phyloP scores from a whole-genome alignment of 2,888 invertebrate genomes.

The Eupithecia exiguata region DNA sequence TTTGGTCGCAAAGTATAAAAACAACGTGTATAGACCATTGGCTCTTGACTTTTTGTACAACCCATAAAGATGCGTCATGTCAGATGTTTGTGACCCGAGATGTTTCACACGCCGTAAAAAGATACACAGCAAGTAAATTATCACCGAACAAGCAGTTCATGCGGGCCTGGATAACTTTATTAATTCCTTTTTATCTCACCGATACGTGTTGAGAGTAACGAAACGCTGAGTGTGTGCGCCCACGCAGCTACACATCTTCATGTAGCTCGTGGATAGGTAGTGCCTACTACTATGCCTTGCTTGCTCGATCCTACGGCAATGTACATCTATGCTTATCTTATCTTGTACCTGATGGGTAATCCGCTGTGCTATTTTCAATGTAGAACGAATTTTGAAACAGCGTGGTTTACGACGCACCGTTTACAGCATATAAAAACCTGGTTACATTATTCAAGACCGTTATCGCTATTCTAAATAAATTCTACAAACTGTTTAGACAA shows the following conservation, averaged over 20 bases:
- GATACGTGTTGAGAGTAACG: conserved; percentile 71
- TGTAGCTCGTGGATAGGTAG: conserved; percentile 11
- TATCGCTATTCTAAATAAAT: too few relatives aligned
- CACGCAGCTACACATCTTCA: conserved; percentile 52
- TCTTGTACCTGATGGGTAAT: conserved; percentile 66
- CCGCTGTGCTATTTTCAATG: conserved; percentile 70
- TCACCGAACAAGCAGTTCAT: conserved; percentile 50
- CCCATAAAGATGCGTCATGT: conserved; percentile 1
- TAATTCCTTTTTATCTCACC: conserved; percentile 64
- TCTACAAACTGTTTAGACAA: conserved; percentile 20
- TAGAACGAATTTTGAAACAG: conserved; percentile 65
- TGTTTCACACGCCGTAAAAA: conserved; percentile 20
- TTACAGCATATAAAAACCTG: conserved; percentile 32
- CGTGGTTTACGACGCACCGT: conserved; percentile 43
- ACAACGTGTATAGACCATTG: not conserved
- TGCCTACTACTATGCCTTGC: not conserved
- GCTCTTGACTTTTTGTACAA: not conserved
- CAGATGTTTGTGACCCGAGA: conserved; percentile 5
- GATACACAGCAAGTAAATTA: conserved; percentile 42
- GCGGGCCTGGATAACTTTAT: conserved; percentile 65
- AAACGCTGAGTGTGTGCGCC: conserved; percentile 64
- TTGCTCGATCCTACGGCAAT: conserved; percentile 38
- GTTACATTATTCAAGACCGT: conserved; percentile 19
- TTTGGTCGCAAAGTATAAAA: not conserved
- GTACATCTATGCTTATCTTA: conserved; percentile 69